Evolutionary conservation across 2,113 vertebrate species (phyloP).

Genomic region (Tachuris rubrigastra): DNA sequence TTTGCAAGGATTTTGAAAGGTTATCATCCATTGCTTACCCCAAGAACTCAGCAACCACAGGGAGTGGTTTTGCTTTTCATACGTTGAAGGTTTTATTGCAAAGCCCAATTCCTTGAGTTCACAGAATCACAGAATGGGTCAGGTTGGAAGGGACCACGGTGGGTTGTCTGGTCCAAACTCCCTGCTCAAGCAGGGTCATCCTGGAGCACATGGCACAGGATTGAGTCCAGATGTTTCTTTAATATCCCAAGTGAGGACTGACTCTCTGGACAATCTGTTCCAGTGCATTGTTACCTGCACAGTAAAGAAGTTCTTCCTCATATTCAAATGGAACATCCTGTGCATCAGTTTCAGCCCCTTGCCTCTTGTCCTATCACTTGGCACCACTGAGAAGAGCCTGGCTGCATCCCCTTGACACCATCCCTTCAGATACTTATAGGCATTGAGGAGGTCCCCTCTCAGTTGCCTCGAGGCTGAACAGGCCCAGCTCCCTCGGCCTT

Average conservation of each 20-base stretch:
- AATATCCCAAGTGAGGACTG: background rate
- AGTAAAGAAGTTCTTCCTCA: background rate
- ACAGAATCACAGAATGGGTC: background rate
- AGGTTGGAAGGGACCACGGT: background rate
- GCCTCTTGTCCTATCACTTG: too few relatives aligned
- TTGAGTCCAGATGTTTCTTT: background rate
- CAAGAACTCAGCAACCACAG: background rate
- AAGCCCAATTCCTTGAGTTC: background rate
- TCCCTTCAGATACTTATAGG: background rate
- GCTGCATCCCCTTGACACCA: too few relatives aligned
- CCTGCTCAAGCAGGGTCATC: background rate
- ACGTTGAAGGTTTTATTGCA: background rate
- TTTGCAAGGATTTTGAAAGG: background rate
- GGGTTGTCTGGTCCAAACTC: background rate
- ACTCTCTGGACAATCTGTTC: background rate
- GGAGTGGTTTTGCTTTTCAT: fast-evolving
- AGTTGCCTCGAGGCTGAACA: background rate
- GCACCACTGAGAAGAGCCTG: background rate
- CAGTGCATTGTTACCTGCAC: background rate
- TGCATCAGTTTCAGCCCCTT: background rate
- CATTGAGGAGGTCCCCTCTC: background rate
- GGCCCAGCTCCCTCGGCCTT: background rate
- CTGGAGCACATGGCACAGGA: background rate
- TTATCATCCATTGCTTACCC: too few relatives aligned
- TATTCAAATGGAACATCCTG: background rate